Evolutionary conservation across 2,113 vertebrate genomes (phyloP).

Genomic region (Heliornis fulica): DNA sequence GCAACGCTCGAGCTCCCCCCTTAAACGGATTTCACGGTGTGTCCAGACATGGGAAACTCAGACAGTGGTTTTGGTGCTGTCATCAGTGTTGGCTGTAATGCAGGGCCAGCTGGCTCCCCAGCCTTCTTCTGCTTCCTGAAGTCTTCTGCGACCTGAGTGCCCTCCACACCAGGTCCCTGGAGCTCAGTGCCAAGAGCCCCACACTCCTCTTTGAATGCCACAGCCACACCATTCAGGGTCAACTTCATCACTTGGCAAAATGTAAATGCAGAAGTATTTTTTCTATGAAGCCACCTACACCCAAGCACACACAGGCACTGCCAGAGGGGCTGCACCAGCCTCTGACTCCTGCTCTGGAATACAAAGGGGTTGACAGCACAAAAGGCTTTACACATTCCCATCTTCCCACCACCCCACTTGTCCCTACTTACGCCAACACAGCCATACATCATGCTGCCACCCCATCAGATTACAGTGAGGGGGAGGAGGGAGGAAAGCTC

Average conservation of each 20-base stretch:
- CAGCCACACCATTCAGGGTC: background rate
- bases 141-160: background rate
- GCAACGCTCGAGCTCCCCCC: fast-evolving
- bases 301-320: background rate
- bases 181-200: fast-evolving
- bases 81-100: fast-evolving
- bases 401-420: background rate
- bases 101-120: background rate
- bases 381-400: background rate
- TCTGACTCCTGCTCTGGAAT: background rate
- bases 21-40: fast-evolving
- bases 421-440: background rate
- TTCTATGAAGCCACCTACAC: background rate
- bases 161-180: background rate
- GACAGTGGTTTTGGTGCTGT: fast-evolving
- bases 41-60: fast-evolving
- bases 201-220: background rate
- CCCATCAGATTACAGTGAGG: background rate
- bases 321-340: background rate
- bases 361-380: background rate
- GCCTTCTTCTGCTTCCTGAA: background rate
- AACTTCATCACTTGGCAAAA: background rate
- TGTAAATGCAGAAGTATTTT: background rate
- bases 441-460: background rate
- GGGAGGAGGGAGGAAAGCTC: background rate